Evolutionary conservation across 2,888 invertebrate genomes (phyloP), one percentile per base, ranked within the genome.

Genomic region (Agrypnus murinus): DNA sequence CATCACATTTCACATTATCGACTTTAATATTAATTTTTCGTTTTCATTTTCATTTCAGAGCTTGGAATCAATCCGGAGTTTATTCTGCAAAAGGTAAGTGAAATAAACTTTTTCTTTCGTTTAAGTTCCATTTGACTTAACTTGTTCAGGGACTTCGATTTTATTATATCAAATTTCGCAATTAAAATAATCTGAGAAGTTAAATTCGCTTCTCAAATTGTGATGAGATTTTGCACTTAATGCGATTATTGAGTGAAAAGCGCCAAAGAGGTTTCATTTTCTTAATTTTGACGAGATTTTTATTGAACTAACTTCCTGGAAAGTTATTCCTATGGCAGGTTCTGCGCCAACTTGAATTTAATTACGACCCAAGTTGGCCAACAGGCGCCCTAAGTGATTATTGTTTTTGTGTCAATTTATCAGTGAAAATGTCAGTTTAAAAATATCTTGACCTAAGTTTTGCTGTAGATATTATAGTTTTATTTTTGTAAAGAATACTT

Each of bases 21-120:
- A 55, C 58, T 64, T 25, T 66, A 70, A 65, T 70, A 62, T 62
- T 53, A 17, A 58, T 53, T 45, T 63, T 63, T 34, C 67, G 59
- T 58, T 55, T 63, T 58, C 40, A 69, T 64, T 58, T 58, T 74
- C 70, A 72, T 79, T 78, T 62, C 77, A 80, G 80, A 80, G 72
- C 67, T 80, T 69, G 80, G 80, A 58, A 78, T 80, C 58, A 80
- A 80, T 77, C 79, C 78, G 68, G 77, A 80, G 66, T 79, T 79
- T 73, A 80, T 80, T 74, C 68, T 79, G 50, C 80, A 80, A 79
- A 80, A 80, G 79, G 80, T 80, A 74, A 71, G 72, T 12, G 31
- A 5, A 25, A 8, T 5, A 43, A 43, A 12, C 12, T 55, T 63
- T 38, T 38, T 31, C 36, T 32, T 58, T 43, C 48, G 15, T 25